Base-by-base conservation (phyloP, 2,113 vertebrate genomes). In the Gobius niger region DNA sequence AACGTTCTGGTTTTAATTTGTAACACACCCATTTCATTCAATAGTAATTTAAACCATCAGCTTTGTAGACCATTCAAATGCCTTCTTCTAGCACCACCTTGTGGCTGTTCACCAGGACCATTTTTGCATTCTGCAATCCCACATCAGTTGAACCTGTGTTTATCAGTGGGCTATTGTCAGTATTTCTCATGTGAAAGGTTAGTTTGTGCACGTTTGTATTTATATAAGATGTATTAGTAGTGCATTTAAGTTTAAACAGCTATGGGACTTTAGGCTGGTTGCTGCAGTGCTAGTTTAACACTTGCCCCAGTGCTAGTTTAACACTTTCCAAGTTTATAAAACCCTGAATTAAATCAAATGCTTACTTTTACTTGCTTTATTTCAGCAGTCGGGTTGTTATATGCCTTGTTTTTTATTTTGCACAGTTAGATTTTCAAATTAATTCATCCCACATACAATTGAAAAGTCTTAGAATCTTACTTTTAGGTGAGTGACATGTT, bases 21-120 rank as follows among this genome's bases (percentile, higher is more conserved):
- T 44, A 66, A 13, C 11, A 47, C 44, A 24, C 52, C 52, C 77
- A 56, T 14, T 80, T 67, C 68, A 79, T 67, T 57, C 67, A 68
- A 61, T 72, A 42, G 49, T 51, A 59, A 68, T 65, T 73, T 63
- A 47, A 65, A 61, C 82, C 62, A 72, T 57, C 15, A 51, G 56
- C 50, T 67, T 70, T 47, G 78, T 68, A 63, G 61, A 47, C 9
- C 42, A 75, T 75, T 72, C 82, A 92, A 91, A 88, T 82, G 80
- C 85, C 91, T 82, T 89, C 88, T 90, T 89, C 72, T 60, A 87
- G 90, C 92, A 86, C 93, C 93, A 93, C 90, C 93, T 90, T 91
- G 91, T 94, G 93, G 92, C 65, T 65, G 40, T 2, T 42, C 15
- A 5, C 63, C 57, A 42, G 24, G 46, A 13, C 4, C 61, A 12